Conservation (phyloP, 1,140 invertebrate genomes). For the Drosophila repletoides region DNA sequence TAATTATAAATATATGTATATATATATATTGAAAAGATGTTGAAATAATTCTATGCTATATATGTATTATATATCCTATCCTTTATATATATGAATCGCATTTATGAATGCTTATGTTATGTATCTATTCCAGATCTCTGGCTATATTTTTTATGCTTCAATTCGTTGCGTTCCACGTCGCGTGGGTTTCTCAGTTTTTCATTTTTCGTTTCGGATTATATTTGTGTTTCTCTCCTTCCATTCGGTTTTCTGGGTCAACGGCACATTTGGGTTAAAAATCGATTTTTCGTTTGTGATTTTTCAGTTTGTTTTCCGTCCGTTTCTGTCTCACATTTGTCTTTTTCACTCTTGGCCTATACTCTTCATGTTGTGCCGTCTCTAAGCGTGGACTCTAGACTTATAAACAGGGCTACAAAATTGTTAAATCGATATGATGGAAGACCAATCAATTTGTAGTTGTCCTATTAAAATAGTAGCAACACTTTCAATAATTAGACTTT, state of each 20-base stretch:
- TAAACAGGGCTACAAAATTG: conserved; percentile 41
- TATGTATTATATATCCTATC: background rate
- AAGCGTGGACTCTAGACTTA: conserved; percentile 14
- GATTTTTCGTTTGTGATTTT: conserved; percentile 52
- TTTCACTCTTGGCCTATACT: conserved; percentile 22
- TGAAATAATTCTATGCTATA: no score
- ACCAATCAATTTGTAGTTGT: conserved; percentile 39
- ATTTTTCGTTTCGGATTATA: background rate
- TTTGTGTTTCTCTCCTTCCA: background rate
- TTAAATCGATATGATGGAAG: conserved; percentile 48
- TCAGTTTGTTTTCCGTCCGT: no score
- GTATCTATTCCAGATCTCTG: no score
- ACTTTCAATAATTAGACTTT: background rate
- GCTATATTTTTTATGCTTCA: conserved; percentile 33
- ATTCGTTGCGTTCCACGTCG: conserved; percentile 24
- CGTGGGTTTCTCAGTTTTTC: conserved; percentile 18
- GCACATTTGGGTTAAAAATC: conserved; percentile 49
- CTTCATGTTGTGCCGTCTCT: conserved; percentile 19
- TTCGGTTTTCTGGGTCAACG: conserved; percentile 38
- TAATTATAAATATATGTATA: no score
- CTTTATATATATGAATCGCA: background rate
- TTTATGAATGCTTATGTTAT: no score
- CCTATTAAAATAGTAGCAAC: conserved; percentile 17
- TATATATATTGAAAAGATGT: no score
- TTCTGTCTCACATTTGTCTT: conserved; percentile 32